Evolutionary conservation across 1,140 invertebrate genomes (phyloP).

Genomic region (Protaetia brevitarsis): DNA sequence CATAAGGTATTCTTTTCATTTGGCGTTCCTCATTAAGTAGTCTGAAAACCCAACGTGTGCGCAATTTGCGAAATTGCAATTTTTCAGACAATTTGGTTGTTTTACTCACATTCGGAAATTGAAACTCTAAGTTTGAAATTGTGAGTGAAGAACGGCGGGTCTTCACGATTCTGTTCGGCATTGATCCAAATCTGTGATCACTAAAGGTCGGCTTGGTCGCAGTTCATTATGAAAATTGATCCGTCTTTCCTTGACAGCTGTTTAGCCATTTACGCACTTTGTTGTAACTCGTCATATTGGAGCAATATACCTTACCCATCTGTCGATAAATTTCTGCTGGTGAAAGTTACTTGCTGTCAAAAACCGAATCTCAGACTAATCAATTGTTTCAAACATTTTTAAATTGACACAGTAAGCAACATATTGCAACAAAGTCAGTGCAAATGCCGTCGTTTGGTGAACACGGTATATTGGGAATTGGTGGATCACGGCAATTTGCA

Average conservation of each 20-base stretch:
- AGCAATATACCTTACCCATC: neutral
- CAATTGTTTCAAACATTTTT: neutral
- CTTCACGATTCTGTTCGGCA: conserved; percentile 5
- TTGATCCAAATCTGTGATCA: neutral
- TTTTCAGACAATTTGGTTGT: neutral
- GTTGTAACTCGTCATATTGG: neutral
- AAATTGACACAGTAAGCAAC: neutral
- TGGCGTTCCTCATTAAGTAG: neutral
- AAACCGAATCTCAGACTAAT: neutral
- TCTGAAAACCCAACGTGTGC: neutral
- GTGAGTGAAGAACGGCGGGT: neutral
- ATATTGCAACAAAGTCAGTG: neutral
- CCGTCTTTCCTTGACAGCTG: neutral
- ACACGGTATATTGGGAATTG: neutral
- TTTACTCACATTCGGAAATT: conserved; percentile 1
- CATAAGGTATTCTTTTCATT: neutral
- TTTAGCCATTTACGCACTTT: neutral
- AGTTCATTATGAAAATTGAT: neutral
- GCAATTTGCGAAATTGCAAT: conserved; percentile 1
- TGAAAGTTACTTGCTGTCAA: neutral
- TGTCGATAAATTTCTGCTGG: neutral
- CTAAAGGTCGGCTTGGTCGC: neutral
- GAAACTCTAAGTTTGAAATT: neutral
- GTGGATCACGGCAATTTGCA: too few relatives aligned
- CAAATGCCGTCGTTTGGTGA: neutral